These are phyloP conservation scores for Lepus oiostolus DNA, from an alignment of 2,797 vertebrate genomes.

Conservation along the genomic window DNA sequence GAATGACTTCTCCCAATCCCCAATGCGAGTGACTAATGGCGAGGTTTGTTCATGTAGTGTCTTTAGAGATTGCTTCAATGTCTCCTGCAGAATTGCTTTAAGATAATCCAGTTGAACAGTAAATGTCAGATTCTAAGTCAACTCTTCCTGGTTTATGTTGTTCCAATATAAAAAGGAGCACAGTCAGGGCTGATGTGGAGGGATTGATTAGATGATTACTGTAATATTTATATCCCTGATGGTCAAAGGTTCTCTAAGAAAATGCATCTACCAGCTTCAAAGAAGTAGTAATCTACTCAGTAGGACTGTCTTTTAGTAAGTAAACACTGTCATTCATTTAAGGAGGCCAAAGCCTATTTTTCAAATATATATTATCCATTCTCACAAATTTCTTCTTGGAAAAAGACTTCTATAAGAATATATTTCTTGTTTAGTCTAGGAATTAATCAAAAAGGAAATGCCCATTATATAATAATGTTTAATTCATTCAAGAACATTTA, in stretches of 20 bases:
- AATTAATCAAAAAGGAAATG: slow-evolving; percentile 48
- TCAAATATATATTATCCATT: slow-evolving; percentile 21
- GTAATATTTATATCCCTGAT: not conserved
- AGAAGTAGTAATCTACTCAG: not conserved
- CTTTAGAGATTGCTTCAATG: slow-evolving; percentile 40
- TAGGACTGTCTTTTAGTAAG: not conserved
- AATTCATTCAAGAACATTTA: not conserved
- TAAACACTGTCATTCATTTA: slow-evolving; percentile 25
- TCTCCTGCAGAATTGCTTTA: not conserved
- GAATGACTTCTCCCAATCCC: not conserved
- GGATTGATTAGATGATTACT: slow-evolving; percentile 2
- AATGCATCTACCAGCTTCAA: not conserved
- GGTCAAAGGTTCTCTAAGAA: slow-evolving; percentile 33
- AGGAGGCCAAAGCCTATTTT: slow-evolving; percentile 13
- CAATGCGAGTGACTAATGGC: not conserved
- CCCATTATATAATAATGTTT: not conserved
- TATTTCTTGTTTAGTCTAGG: slow-evolving; percentile 41
- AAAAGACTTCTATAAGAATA: not conserved
- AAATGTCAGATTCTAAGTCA: slow-evolving; percentile 34
- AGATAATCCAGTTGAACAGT: not conserved
- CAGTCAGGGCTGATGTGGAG: slow-evolving; percentile 3
- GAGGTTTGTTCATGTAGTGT: not conserved
- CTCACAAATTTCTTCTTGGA: slow-evolving; percentile 26
- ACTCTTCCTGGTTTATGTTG: not conserved
- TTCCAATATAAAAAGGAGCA: slow-evolving; percentile 29